Base-by-base conservation (phyloP, 2,888 invertebrate species). In the Hetaerina titia region DNA sequence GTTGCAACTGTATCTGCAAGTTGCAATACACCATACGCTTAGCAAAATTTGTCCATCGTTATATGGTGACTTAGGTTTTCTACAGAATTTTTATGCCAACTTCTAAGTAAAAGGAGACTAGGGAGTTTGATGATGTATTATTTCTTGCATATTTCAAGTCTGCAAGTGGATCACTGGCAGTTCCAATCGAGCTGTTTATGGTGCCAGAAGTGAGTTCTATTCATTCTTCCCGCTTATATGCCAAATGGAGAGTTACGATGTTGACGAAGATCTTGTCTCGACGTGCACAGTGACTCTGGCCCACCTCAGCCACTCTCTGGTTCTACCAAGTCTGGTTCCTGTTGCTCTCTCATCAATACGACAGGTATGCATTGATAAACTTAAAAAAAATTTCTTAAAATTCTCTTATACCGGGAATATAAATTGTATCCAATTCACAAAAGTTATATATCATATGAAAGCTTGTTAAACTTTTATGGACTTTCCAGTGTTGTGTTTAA, bases 221-320 rank as follows among this genome's bases (percentile, higher is more conserved):
- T 96, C 97, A 94, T 96, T 98, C 95, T 97, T 98, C 95, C 97
- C 97, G 2, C 96, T 98, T 96, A 97, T 98, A 94, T 98, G 98
- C 96, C 97, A 98, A 22, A 97, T 98, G 95, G 98, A 98, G 96
- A 98, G 98, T 96, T 98, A 98, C 96, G 98, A 98, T 96, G 97
- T 97, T 31, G 98, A 98, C 96, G 98, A 98, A 95, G 98, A 99
- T 96, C 96, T 99, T 95, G 97, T 97, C 31, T 97, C 97, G 95
- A 97, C 97, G 69, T 98, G 98, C 96, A 97, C 97, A 88, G 97
- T 97, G 94, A 97, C 98, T 95, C 96, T 99, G 63, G 98, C 98
- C 0, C 97, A 97, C 90, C 97, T 98, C 56, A 98, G 98, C 4
- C 98, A 98, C 95, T 97, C 98, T 0, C 96, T 98, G 74, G 97